Evolutionary conservation across 2,888 invertebrate genomes (phyloP), one percentile per base, ranked within the genome.

Genomic region (Metacarcinus magister): DNA sequence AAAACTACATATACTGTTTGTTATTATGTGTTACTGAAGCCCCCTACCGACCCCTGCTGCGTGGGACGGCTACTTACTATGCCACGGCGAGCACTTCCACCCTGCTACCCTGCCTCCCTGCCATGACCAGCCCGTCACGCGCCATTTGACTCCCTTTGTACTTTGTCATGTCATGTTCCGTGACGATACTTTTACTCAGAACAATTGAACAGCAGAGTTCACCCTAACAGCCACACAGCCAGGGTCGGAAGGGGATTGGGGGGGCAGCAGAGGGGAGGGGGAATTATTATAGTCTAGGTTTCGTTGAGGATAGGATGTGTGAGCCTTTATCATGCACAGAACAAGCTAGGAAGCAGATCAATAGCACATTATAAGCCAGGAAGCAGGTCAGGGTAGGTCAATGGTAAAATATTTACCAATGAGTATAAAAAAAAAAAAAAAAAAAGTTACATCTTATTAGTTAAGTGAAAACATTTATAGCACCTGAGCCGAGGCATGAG

Each of bases 171-270:
- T 39, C 39, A 39, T 39, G 92, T 92, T 54, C 92, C 54, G 28
- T 92, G 91, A n/a, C 8, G 13, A 28, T 89, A 19, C 19, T n/a
- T 60, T 39, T 44, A 32, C 48, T 39, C 75, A 87, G 13, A 32
- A 87, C 13, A 87, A 8, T 28, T 28, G 44, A 95, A 95, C 95
- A 95, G 95, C 95, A 95, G 95, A 95, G 95, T 95, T 95, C 95
- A 93, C 54, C n/a, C 60, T 82, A 23, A 39, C 43, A 39, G 75
- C 75, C 82, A 75, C 13, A 93, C 60, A 90, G 90, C 8, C 0
- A 8, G 4, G 75, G 87, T 94, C 28, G 48, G 48, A n/a, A 3
- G 23, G 54, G 87, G 23, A 28, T 4, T 23, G n/a, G 0, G 67
- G 23, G 67, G 44, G 67, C 67, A n/a, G 48, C 60, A 39, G 44